These are phyloP conservation scores for Torymus aiolomorphi DNA, from an alignment of 2,888 invertebrate genomes.

Conservation along the genomic window DNA sequence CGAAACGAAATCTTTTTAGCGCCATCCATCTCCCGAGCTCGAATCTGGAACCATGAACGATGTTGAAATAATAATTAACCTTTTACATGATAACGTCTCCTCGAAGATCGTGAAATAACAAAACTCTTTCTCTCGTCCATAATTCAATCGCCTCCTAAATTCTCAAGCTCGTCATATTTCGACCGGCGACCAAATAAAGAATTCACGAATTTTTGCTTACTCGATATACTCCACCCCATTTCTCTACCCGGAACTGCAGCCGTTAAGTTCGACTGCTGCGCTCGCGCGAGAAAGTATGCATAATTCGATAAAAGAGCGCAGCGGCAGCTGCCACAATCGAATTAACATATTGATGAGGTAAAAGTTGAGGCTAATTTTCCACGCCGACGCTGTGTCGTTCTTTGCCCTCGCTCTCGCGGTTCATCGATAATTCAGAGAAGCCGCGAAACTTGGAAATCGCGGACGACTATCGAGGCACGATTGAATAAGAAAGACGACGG, in stretches of 20 bases:
- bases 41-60: too few relatives aligned
- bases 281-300: conserved; percentile 4
- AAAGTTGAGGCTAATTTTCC: conserved; percentile 27
- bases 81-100: too few relatives aligned
- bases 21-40: too few relatives aligned
- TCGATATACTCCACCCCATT: neutral
- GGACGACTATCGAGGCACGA: neutral
- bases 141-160: neutral
- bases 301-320: conserved; percentile 38
- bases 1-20: too few relatives aligned
- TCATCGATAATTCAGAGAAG: conserved; percentile 16
- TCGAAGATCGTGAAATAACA: too few relatives aligned
- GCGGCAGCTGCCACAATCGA: conserved; percentile 11
- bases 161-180: neutral
- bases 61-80: too few relatives aligned
- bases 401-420: neutral
- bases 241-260: conserved; percentile 21
- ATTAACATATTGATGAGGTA: conserved; percentile 34
- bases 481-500: neutral
- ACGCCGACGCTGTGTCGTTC: neutral
- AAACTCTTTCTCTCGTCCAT: neutral
- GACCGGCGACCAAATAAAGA: neutral
- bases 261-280: neutral
- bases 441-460: neutral
- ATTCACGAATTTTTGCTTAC: conserved; percentile 30